These are phyloP conservation scores for Perognathus longimembris DNA, from an alignment of 2,113 vertebrate species.

Conservation along the genomic window DNA sequence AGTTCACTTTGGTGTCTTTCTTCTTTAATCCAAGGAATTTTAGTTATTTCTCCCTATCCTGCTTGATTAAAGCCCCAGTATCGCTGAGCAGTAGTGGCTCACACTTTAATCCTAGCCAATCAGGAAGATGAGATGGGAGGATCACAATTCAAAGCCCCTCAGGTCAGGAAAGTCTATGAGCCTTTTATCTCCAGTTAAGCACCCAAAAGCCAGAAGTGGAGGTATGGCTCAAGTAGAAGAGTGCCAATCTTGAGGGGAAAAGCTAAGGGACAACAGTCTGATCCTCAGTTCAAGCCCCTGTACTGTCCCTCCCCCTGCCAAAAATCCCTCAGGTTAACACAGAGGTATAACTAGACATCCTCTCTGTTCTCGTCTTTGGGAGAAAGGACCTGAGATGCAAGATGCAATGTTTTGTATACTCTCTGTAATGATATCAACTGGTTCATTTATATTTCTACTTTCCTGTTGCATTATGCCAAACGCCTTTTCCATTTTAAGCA, in stretches of 20 bases:
- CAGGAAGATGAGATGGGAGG: too few relatives aligned
- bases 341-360: not conserved
- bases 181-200: too few relatives aligned
- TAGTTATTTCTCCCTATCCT: not conserved
- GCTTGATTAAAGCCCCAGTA: not conserved
- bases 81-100: too few relatives aligned
- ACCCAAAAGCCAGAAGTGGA: too few relatives aligned
- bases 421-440: not conserved
- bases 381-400: not conserved
- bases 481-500: not conserved
- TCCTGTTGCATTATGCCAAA: not conserved
- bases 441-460: not conserved
- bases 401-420: not conserved
- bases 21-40: not conserved
- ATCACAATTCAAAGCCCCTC: too few relatives aligned
- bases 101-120: too few relatives aligned
- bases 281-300: too few relatives aligned
- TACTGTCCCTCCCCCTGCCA: too few relatives aligned
- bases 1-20: not conserved
- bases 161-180: too few relatives aligned
- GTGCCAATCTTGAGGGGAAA: too few relatives aligned
- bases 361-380: not conserved
- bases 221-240: too few relatives aligned
- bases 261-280: too few relatives aligned
- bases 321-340: not conserved